These are phyloP conservation scores for Lagodon rhomboides DNA, from an alignment of 2,797 vertebrate species.

Conservation along the genomic window DNA sequence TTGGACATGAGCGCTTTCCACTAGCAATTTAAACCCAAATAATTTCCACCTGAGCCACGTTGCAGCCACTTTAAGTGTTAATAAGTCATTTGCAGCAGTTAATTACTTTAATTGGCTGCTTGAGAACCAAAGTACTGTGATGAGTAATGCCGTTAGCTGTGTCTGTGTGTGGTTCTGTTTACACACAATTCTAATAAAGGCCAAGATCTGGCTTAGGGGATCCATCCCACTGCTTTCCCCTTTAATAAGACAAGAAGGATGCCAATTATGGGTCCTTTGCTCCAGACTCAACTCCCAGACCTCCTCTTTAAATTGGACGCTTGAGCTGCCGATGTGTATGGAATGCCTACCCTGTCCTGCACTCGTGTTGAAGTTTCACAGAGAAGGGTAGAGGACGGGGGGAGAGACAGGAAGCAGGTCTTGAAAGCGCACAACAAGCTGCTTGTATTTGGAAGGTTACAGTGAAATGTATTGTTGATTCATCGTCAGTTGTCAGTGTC, in stretches of 20 bases:
- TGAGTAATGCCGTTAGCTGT: slow-evolving; percentile 45
- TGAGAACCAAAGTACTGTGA: slow-evolving; percentile 33
- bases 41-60: background rate
- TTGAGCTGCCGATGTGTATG: slow-evolving; percentile 72
- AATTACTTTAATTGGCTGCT: slow-evolving; percentile 48
- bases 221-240: slow-evolving; percentile 76
- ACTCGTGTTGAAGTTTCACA: slow-evolving; percentile 17
- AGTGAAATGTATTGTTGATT: slow-evolving; percentile 59
- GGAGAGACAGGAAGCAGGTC: background rate
- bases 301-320: slow-evolving; percentile 83
- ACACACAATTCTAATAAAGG: slow-evolving; percentile 74
- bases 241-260: slow-evolving; percentile 88
- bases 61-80: background rate
- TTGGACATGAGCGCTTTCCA: background rate
- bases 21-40: background rate
- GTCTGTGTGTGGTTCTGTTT: slow-evolving; percentile 69
- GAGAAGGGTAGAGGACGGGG: background rate
- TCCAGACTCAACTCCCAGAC: slow-evolving; percentile 79
- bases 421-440: slow-evolving; percentile 29
- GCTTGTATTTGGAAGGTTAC: slow-evolving; percentile 55
- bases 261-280: slow-evolving; percentile 86
- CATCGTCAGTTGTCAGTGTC: slow-evolving; percentile 59
- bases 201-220: slow-evolving; percentile 63
- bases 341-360: slow-evolving; percentile 55
- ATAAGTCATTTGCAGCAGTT: slow-evolving; percentile 26